phyloP scores from a whole-genome alignment of 2,797 vertebrate genomes.

The Tauraco hartlaubi region DNA sequence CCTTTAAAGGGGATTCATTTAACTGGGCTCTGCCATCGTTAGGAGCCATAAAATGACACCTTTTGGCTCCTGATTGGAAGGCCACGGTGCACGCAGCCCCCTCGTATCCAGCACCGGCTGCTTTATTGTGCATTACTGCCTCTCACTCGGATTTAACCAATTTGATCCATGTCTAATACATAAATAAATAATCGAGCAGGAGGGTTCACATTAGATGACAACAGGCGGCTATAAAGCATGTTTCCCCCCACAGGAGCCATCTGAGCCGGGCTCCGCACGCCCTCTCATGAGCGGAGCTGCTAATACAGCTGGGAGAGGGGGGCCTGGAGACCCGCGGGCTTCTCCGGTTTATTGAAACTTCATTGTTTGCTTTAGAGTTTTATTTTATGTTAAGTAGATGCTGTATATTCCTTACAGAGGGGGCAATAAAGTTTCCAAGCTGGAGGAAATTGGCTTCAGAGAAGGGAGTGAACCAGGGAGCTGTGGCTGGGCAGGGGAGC shows the following conservation, averaged over 20 bases:
- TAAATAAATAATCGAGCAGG: slow-evolving; percentile 77
- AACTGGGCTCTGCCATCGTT: slow-evolving; percentile 45
- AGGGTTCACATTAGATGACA: slow-evolving; percentile 62
- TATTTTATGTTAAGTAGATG: slow-evolving; percentile 58
- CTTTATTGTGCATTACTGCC: slow-evolving; percentile 69
- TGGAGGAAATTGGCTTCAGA: slow-evolving; percentile 43
- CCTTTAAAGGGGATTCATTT: slow-evolving; percentile 64
- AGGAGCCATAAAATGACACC: slow-evolving; percentile 70
- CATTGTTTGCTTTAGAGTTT: slow-evolving; percentile 72
- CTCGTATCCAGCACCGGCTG: neutral
- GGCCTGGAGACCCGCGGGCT: neutral
- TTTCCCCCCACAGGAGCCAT: slow-evolving; percentile 34
- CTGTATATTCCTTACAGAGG: slow-evolving; percentile 61
- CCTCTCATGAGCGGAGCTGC: slow-evolving; percentile 75
- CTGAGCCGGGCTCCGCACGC: slow-evolving; percentile 68
- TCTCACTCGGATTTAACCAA: slow-evolving; percentile 68
- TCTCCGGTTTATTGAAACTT: slow-evolving; percentile 65
- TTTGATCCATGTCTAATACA: slow-evolving; percentile 73
- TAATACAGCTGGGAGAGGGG: slow-evolving; percentile 65
- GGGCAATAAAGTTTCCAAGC: slow-evolving; percentile 55
- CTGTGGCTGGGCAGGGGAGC: neutral
- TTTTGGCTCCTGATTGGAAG: slow-evolving; percentile 71
- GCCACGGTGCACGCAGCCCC: neutral
- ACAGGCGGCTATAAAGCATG: slow-evolving; percentile 56
- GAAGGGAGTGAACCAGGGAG: neutral